Evolutionary conservation across 2,797 vertebrate genomes (phyloP).

Genomic region (Ctenosaura bakeri): DNA sequence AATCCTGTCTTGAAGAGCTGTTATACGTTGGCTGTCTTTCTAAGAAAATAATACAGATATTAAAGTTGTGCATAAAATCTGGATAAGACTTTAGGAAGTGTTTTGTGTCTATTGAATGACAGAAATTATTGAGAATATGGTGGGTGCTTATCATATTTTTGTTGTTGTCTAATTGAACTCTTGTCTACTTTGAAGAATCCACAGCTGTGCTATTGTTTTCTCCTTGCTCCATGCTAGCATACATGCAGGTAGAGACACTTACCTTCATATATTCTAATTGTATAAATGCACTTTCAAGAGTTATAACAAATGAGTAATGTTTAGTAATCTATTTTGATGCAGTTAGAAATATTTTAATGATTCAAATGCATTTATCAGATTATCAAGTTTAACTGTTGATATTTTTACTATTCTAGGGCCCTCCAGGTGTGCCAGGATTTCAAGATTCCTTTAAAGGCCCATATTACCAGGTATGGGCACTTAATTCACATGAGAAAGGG

Average conservation of each 20-base stretch:
- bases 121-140: neutral
- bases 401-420: constrained; percentile 69
- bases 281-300: neutral
- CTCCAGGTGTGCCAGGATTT: constrained; percentile 72
- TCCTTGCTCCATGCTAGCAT: neutral
- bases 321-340: neutral
- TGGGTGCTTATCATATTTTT: neutral
- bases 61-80: neutral
- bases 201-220: neutral
- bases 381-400: constrained; percentile 13
- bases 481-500: neutral
- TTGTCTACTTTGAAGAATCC: neutral
- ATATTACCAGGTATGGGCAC: constrained; percentile 73
- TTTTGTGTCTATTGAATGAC: neutral
- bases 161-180: neutral
- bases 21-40: neutral
- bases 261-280: neutral
- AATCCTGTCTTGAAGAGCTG: neutral
- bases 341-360: neutral
- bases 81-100: neutral
- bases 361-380: neutral
- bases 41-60: neutral
- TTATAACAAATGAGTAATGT: constrained; percentile 15
- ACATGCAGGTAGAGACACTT: too few relatives aligned
- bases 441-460: constrained; percentile 68